A percentile compares a stretch with the other conserved stretches of the same genome.
These are phyloP conservation scores for Stenurella melanura DNA, from an alignment of 2,888 invertebrate genomes.

Conservation along the genomic window DNA sequence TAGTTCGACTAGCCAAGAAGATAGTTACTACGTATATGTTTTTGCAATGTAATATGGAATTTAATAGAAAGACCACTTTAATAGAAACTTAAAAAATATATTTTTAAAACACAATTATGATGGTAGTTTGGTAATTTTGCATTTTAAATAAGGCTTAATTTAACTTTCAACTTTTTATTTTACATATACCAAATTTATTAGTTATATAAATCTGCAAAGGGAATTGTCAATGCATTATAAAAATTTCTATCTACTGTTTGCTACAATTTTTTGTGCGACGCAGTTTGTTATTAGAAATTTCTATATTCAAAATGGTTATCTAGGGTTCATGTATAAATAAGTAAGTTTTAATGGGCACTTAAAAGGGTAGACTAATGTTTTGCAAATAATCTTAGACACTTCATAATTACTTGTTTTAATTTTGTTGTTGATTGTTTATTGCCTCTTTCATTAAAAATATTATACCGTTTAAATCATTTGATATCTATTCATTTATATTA, in stretches of 20 bases:
- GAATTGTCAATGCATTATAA: neutral
- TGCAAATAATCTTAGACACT: neutral
- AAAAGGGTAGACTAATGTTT: conserved; percentile 9
- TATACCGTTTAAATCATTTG: conserved; percentile 14
- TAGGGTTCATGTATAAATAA: neutral
- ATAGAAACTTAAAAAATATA: conserved; percentile 8
- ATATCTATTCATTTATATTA: neutral
- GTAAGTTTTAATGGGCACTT: neutral
- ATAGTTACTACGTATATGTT: conserved; percentile 17
- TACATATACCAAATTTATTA: neutral
- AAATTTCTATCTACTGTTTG: no score
- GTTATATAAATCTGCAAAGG: neutral
- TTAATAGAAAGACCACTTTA: conserved; percentile 34
- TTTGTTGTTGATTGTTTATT: neutral
- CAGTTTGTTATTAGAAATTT: neutral
- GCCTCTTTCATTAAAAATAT: conserved; percentile 1
- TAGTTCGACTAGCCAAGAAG: neutral
- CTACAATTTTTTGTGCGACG: neutral
- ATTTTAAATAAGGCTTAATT: neutral
- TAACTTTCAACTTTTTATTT: neutral
- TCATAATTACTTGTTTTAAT: neutral
- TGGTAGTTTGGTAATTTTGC: neutral
- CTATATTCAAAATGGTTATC: neutral
- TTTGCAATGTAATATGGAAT: conserved; percentile 51
- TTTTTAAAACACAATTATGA: conserved; percentile 1